Base-by-base conservation (phyloP, 1,140 invertebrate species). In the Laupala kohalensis region DNA sequence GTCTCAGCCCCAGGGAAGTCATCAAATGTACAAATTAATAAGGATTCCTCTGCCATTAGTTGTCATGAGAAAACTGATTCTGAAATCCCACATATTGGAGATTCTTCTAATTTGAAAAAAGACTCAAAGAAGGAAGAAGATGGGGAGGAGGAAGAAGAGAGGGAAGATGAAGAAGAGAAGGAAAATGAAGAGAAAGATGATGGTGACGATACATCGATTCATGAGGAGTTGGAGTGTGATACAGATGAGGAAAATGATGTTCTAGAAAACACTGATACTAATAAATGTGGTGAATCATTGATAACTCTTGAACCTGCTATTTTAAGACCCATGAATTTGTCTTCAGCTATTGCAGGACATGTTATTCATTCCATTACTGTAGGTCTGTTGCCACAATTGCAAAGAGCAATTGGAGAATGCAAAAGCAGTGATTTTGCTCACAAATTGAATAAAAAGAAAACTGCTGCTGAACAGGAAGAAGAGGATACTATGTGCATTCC, bases 401-500 rank as follows among this genome's bases (percentile, higher is more conserved):
- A 89, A 0, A 88, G 88, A 69, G 26, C 28, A 69, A 53, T 53
- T 13, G 19, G 9, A 13, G 9, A 13, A 19, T 13, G 19, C 9
- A 53, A 53, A 53, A 53, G 37, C 4, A 53, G 4, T 53, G 69
- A 86, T 28, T 77, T 75, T 25, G 89, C 88, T 64, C 94, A 96
- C 79, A 96, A 96, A 78, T 77, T 92, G 0, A 92, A 93, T 77
- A 86, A 88, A 28, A 89, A 88, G 66, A 25, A 30, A 26, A 82
- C 83, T 0, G 84, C 86, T 26, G 73, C 81, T 9, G 87, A 88
- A 28, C 83, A 85, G n/a, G 90, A 92, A 75, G 94, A 97, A 76
- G 91, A 96, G 74, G 95, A 98, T 78, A 89, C 98, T 74, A 81
- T 94, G 71, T 84, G 93, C 71, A 91, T 98, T 13, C 96, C 97